Percentiles rank a stretch among this genome's conserved stretches.
phyloP scores from a whole-genome alignment of 2,888 invertebrate species.

The Ophion ventricosus region DNA sequence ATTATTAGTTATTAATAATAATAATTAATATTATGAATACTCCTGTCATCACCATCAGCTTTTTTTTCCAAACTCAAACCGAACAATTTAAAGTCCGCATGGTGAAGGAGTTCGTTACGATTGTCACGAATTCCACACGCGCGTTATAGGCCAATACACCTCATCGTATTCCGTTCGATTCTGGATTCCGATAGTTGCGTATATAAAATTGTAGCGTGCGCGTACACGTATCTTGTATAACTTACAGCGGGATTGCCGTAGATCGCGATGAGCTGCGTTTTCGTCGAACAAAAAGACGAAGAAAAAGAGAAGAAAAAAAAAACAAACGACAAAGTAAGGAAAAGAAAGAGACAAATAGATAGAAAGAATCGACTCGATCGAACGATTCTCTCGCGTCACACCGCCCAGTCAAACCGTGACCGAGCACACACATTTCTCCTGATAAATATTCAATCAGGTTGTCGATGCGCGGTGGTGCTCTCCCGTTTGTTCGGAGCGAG shows the following conservation, averaged over 20 bases:
- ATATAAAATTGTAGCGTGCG: constrained; percentile 20
- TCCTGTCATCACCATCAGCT: background rate
- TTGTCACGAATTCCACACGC: constrained; percentile 24
- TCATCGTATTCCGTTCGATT: constrained; percentile 46
- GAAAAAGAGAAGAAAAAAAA: constrained; percentile 6
- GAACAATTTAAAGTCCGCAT: background rate
- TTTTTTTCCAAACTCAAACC: background rate
- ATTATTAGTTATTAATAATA: background rate
- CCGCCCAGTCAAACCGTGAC: constrained; percentile 51
- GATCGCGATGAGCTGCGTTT: constrained; percentile 54
- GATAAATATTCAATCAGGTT: constrained; percentile 69
- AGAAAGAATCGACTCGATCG: constrained; percentile 37
- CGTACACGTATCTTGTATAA: constrained; percentile 35
- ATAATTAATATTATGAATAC: background rate
- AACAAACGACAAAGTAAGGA: background rate
- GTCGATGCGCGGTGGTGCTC: constrained; percentile 23
- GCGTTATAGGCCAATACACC: background rate
- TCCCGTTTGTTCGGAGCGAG: constrained; percentile 31
- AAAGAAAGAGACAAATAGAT: constrained; percentile 1
- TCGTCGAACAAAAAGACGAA: constrained; percentile 45
- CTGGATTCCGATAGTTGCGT: constrained; percentile 54
- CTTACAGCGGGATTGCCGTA: constrained; percentile 46
- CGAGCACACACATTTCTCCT: constrained; percentile 66
- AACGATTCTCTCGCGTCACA: constrained; percentile 48
- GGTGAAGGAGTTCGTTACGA: constrained; percentile 4